Percentiles rank a stretch among this genome's conserved stretches.
phyloP scores from a whole-genome alignment of 2,888 invertebrate species.

The Sarcophaga rosellei region DNA sequence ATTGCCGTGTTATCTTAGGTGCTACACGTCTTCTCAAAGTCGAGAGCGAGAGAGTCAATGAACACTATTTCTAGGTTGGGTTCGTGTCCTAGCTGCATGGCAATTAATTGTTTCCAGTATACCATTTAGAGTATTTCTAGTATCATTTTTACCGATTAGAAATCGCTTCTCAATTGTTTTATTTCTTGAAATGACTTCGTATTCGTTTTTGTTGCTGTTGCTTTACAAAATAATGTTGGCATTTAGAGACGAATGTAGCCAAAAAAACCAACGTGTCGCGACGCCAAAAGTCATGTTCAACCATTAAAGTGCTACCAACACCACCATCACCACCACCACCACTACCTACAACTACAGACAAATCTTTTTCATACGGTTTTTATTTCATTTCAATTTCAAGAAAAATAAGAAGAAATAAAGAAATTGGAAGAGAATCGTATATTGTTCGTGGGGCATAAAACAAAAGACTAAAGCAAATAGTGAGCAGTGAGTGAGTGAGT shows the following conservation, averaged over 20 bases:
- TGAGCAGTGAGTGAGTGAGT: not conserved
- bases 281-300: slow-evolving; percentile 67
- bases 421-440: slow-evolving; percentile 1
- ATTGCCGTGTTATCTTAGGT: no score
- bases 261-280: slow-evolving; percentile 67
- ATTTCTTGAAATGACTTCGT: slow-evolving; percentile 16
- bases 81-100: no score
- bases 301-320: slow-evolving; percentile 49
- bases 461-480: slow-evolving; percentile 39
- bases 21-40: no score
- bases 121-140: not conserved
- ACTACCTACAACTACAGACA: slow-evolving; percentile 43
- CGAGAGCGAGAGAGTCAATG: no score
- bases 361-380: slow-evolving; percentile 55
- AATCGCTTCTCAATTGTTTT: slow-evolving; percentile 9
- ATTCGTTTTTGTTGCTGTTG: slow-evolving; percentile 2
- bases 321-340: slow-evolving; percentile 5
- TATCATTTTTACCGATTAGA: not conserved
- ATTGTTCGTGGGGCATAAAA: slow-evolving; percentile 36
- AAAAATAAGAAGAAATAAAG: slow-evolving; percentile 45
- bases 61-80: no score
- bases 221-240: slow-evolving; percentile 25
- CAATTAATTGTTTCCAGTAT: no score
- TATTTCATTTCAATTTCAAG: slow-evolving; percentile 45
- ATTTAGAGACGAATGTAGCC: slow-evolving; percentile 55